Base-by-base conservation (phyloP, 2,113 vertebrate species). In the Pteropus alecto region DNA sequence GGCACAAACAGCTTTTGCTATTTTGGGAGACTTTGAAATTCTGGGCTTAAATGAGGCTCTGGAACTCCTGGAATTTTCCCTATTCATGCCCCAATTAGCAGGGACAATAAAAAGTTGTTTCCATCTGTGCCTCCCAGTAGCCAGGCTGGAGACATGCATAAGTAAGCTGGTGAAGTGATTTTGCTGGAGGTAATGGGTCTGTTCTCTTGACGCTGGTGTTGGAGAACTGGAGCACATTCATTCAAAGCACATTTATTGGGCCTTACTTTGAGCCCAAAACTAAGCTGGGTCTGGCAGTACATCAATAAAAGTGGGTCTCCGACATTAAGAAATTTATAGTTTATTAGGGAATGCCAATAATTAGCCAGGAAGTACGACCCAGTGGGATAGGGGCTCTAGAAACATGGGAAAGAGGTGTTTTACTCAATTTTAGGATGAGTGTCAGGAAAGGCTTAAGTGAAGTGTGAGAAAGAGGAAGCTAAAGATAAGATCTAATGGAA, bases 51-150 rank as follows among this genome's bases (percentile, higher is more conserved):
- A 71, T 19, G 46, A 95, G 85, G 68, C 90, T 87, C 51, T 41
- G 41, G 84, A 90, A 82, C 13, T 51, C 73, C 13, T 90, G 68
- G 74, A 82, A 81, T 93, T 77, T 95, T 87, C 68, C 56, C 38
- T 78, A 43, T 48, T 77, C 74, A 43, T 93, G 96, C 74, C 38
- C 95, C 74, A 96, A 9, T 96, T 96, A 82, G 35, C 95, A 90
- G 28, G 54, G 58, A 90, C 60, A 96, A 68, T 61, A 41, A 85
- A 89, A 74, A 86, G 79, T 18, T 93, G 60, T 96, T 96, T 90
- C 79, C 48, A 9, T 94, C 46, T 86, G 89, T 2, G 58, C 22
- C 56, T 61, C 60, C 46, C 85, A 21, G 16, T 9, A 12, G 46
- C 77, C 71, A 74, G 19, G 63, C 70, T 60, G 46, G 77, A 65